Conservation (phyloP, 2,113 vertebrate species). For the Engraulis encrasicolus region DNA sequence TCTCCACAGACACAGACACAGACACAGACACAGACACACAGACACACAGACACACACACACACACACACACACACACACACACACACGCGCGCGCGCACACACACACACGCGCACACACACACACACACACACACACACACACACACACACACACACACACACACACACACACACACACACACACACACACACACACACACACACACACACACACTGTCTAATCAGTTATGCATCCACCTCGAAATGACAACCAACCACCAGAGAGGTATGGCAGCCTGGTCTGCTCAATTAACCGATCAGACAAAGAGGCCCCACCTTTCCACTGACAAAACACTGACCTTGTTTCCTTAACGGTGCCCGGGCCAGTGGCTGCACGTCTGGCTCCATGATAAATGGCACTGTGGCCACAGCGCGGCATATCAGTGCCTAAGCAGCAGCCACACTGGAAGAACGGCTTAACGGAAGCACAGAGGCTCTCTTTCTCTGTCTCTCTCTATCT, state of each 20-base stretch:
- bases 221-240: neutral
- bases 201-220: neutral
- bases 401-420: neutral
- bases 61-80: too few relatives aligned
- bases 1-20: conserved; percentile 34
- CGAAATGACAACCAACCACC: conserved; percentile 12
- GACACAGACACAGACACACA: too few relatives aligned
- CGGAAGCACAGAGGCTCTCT: too few relatives aligned
- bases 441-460: neutral
- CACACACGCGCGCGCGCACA: too few relatives aligned
- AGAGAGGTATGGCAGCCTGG: neutral
- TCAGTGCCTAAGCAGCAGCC: neutral
- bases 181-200: too few relatives aligned
- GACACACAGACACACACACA: too few relatives aligned
- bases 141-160: too few relatives aligned
- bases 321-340: conserved; percentile 17
- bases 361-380: conserved; percentile 1
- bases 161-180: too few relatives aligned
- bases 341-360: conserved; percentile 2
- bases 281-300: neutral
- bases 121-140: too few relatives aligned
- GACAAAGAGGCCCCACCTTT: conserved; percentile 1
- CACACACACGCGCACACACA: too few relatives aligned
- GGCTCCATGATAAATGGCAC: neutral
- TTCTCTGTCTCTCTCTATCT: too few relatives aligned